Evolutionary conservation across 2,797 vertebrate genomes (phyloP).

Genomic region (Amniataba percoides): DNA sequence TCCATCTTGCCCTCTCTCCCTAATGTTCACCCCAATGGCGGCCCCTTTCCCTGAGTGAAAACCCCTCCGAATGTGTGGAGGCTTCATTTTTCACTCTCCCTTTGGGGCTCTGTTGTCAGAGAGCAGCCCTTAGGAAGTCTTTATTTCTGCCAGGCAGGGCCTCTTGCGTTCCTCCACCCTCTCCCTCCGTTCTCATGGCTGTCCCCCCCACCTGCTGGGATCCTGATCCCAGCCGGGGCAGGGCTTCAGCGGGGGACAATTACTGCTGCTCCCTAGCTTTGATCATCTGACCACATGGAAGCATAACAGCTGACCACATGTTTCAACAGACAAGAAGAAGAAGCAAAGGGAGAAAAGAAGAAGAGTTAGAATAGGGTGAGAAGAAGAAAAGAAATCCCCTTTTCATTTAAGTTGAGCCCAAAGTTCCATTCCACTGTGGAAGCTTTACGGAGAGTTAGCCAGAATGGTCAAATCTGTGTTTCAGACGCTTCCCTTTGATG

Average conservation of each 20-base stretch:
- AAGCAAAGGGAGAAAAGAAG: slow-evolving; percentile 74
- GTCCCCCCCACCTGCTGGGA: slow-evolving; percentile 99
- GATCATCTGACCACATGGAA: slow-evolving; percentile 99
- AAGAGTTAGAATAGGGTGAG: slow-evolving; percentile 72
- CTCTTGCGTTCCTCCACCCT: slow-evolving; percentile 98
- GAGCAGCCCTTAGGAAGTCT: slow-evolving; percentile 99
- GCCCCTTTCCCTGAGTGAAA: slow-evolving; percentile 86
- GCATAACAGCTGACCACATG: slow-evolving; percentile 99
- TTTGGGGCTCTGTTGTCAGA: slow-evolving; percentile 95
- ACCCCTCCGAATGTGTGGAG: slow-evolving; percentile 89
- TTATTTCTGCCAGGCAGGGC: slow-evolving; percentile 98
- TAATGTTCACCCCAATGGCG: slow-evolving; percentile 78
- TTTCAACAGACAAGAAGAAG: slow-evolving; percentile 97
- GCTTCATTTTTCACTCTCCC: slow-evolving; percentile 95
- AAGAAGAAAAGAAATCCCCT: slow-evolving; percentile 76
- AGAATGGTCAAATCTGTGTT: slow-evolving; percentile 77
- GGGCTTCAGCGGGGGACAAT: slow-evolving; percentile 99
- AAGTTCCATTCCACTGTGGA: slow-evolving; percentile 70
- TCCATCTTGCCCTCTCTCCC: slow-evolving; percentile 80
- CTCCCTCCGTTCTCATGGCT: slow-evolving; percentile 97
- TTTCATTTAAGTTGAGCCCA: slow-evolving; percentile 74
- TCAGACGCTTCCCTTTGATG: slow-evolving; percentile 78
- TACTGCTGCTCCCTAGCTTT: slow-evolving; percentile 98
- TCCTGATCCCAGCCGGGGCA: slow-evolving; percentile 98
- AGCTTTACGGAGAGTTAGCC: slow-evolving; percentile 64